Base-by-base conservation (phyloP, 2,888 invertebrate genomes). In the Arge pagana region DNA sequence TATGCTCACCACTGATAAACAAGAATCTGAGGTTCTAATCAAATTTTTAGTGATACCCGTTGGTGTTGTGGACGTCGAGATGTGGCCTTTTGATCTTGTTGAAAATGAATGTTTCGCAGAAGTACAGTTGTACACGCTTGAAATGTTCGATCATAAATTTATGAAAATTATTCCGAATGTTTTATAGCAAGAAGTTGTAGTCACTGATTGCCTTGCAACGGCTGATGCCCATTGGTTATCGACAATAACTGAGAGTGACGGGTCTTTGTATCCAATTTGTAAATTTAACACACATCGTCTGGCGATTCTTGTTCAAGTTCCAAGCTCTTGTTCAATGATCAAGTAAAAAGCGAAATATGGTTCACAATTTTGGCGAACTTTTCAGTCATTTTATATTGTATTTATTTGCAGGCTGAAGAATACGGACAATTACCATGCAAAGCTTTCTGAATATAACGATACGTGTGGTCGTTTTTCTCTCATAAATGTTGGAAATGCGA, bases 161-260 rank as follows among this genome's bases (percentile, higher is more conserved):
- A 33, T 31, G 1, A 13, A 15, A 3, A 45, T 26, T 16, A 8
- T 31, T 26, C 19, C 18, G n/a, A n/a, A n/a, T 11, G 13, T 23
- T 48, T 23, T 21, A 11, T 11, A 63, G 58, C 37, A 54, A 30
- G 43, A 57, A 52, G 30, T 63, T 24, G 41, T 11, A 7, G 37
- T 59, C 7, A 61, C 61, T 11, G 55, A 63, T 54, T 63, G 62
- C 33, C 56, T 63, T 24, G 56, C 56, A 13, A 35, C 42, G 16
- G 61, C 58, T 19, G 63, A 62, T 30, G 43, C 26, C 15, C 19
- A 53, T 7, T 62, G 42, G 50, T 7, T 33, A 8, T 8, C n/a
- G 13, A 26, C 7, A 28, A 51, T 36, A 53, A 48, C 54, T 42
- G 30, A 16, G 8, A 8, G 48, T 13, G 15, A 30, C 30, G 11